Evolutionary conservation across 2,113 vertebrate species (phyloP).

Genomic region (Perccottus glenii): DNA sequence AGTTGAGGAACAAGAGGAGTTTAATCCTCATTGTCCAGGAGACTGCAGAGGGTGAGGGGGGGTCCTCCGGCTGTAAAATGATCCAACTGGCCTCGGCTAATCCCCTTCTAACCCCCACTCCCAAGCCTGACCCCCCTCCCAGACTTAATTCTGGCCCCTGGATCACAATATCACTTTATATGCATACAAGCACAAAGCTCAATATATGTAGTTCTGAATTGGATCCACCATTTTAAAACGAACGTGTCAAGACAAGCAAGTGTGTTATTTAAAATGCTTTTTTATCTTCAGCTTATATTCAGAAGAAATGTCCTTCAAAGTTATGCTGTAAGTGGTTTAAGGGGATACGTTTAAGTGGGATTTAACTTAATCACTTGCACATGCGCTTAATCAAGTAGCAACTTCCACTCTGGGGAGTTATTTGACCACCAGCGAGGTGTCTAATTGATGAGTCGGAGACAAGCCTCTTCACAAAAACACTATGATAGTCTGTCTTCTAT

Average conservation of each 20-base stretch:
- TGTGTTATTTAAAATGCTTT: not conserved
- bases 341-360: slow-evolving; percentile 53
- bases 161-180: slow-evolving; percentile 48
- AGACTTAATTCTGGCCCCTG: slow-evolving; percentile 46
- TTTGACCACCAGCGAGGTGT: slow-evolving; percentile 28
- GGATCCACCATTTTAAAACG: not conserved
- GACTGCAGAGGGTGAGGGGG: slow-evolving; percentile 73
- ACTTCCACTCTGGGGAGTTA: slow-evolving; percentile 29
- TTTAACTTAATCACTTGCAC: slow-evolving; percentile 65
- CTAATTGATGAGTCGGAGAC: slow-evolving; percentile 19
- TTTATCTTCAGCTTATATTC: not conserved
- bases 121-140: slow-evolving; percentile 60
- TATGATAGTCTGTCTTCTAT: not conserved
- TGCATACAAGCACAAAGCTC: slow-evolving; percentile 32
- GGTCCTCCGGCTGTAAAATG: slow-evolving; percentile 81
- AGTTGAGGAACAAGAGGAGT: slow-evolving; percentile 83
- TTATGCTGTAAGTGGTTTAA: slow-evolving; percentile 47
- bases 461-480: not conserved
- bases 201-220: not conserved
- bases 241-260: not conserved
- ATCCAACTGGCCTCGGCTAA: slow-evolving; percentile 80
- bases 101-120: slow-evolving; percentile 71
- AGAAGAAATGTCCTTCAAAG: slow-evolving; percentile 25
- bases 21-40: slow-evolving; percentile 84
- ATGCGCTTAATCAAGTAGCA: slow-evolving; percentile 40